These are phyloP conservation scores for Muscidifurax raptorellus DNA, from an alignment of 1,140 invertebrate genomes.

Conservation along the genomic window DNA sequence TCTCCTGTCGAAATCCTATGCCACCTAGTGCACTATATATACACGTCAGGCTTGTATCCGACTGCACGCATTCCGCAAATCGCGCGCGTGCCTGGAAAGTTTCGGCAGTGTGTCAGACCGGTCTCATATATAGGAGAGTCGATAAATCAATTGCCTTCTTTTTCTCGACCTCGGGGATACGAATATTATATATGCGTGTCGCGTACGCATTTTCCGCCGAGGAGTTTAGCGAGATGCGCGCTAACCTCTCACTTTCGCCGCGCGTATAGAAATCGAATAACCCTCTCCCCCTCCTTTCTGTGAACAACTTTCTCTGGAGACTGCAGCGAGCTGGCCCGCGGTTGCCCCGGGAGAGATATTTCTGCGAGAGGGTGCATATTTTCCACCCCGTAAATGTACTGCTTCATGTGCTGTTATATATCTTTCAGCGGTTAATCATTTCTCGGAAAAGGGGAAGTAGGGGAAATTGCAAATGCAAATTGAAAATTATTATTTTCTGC, in stretches of 20 bases:
- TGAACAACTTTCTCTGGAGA: neutral
- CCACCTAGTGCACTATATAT: neutral
- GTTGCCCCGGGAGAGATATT: neutral
- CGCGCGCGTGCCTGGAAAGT: neutral
- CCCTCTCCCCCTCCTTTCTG: neutral
- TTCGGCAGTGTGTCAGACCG: neutral
- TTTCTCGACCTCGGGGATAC: neutral
- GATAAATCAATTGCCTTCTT: constrained; percentile 17
- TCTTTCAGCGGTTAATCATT: neutral
- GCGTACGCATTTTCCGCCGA: neutral
- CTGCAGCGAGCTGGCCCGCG: neutral
- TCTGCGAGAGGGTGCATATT: neutral
- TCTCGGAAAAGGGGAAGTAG: neutral
- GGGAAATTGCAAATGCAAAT: neutral
- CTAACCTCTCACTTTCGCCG: neutral
- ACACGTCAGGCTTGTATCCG: too few species aligned
- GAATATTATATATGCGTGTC: neutral
- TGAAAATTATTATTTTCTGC: too few species aligned
- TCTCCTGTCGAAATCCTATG: neutral
- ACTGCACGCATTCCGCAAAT: neutral
- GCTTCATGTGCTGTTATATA: neutral
- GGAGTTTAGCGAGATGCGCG: neutral
- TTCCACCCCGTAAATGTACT: neutral
- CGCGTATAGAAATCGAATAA: neutral
- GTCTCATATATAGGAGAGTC: neutral